Base-by-base conservation (phyloP, 2,113 vertebrate genomes). In the Dolichotis patagonum region DNA sequence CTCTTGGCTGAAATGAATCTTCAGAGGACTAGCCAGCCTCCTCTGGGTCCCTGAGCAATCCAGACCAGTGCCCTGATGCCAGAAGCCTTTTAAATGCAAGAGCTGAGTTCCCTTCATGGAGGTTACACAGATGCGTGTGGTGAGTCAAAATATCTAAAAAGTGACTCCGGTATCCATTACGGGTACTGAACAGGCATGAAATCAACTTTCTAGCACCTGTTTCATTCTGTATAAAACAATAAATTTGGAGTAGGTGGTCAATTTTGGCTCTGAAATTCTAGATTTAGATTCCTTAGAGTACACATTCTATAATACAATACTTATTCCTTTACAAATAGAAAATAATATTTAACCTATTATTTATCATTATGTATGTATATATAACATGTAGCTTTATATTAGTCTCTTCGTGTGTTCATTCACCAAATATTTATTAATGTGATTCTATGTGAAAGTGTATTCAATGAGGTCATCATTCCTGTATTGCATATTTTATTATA, bases 11-110 rank as follows among this genome's bases (percentile, higher is more conserved):
- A 56, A 84, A 30, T 52, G 86, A 16, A 19, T 32, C 80, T 80
- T 65, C 17, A 82, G 75, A 41, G 49, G 20, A 20, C 26, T 19
- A 83, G 52, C 13, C 43, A 41, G 26, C 14, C 17, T 95, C 1
- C 32, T 49, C 81, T 41, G 58, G 7, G 43, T 54, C 13, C 6
- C 17, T 35, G 12, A 86, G 28, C 9, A 86, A 46, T 0, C 3
- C 4, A 46, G 35, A 1, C 1, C 30, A 5, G 24, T 1, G 1
- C 24, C 2, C 0, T 26, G 52, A 58, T 81, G 11, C 24, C 14
- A 46, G 19, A 24, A 32, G 60, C n/a, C 20, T 9, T 77, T 78
- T 65, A 41, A 75, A 56, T 49, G 8, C 35, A 67, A 94, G 7
- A 1, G 2, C 41, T 19, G 7, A 32, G 4, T 4, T 65, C 32